Percentiles rank a stretch among this genome's conserved stretches.
Conservation (phyloP, 2,797 vertebrate genomes). For the Streptopelia turtur region DNA sequence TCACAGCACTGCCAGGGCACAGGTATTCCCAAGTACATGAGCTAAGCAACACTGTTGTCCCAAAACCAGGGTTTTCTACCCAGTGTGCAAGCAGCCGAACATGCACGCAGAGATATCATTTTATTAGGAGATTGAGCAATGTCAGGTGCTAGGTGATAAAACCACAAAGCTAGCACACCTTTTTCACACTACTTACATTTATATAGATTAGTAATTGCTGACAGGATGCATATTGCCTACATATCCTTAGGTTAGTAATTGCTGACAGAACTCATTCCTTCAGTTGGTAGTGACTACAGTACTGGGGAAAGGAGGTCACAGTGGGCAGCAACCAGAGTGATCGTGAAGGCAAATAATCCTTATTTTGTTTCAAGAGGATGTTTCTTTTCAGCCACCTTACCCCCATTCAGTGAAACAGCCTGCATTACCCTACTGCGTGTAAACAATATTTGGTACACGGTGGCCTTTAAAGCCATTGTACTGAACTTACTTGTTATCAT, state of each 20-base stretch:
- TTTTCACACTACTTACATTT: too few species aligned
- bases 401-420: background rate
- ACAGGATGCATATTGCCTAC: too few species aligned
- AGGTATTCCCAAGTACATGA: rapidly evolving
- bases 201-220: too few species aligned
- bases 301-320: background rate
- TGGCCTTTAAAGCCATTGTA: background rate
- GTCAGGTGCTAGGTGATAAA: too few species aligned
- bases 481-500: background rate
- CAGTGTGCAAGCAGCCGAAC: too few species aligned
- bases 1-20: background rate
- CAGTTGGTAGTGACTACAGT: too few species aligned
- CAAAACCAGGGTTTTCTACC: too few species aligned
- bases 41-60: background rate
- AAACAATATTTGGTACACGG: background rate
- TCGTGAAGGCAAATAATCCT: background rate
- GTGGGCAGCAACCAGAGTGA: background rate
- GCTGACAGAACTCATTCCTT: too few species aligned
- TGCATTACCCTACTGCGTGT: background rate
- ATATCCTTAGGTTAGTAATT: too few species aligned
- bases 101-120: too few species aligned
- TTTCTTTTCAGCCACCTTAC: background rate
- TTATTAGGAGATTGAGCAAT: too few species aligned
- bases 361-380: background rate
- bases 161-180: too few species aligned